These are phyloP conservation scores for Pardosa pseudoannulata DNA, from an alignment of 2,888 invertebrate genomes.

Conservation along the genomic window DNA sequence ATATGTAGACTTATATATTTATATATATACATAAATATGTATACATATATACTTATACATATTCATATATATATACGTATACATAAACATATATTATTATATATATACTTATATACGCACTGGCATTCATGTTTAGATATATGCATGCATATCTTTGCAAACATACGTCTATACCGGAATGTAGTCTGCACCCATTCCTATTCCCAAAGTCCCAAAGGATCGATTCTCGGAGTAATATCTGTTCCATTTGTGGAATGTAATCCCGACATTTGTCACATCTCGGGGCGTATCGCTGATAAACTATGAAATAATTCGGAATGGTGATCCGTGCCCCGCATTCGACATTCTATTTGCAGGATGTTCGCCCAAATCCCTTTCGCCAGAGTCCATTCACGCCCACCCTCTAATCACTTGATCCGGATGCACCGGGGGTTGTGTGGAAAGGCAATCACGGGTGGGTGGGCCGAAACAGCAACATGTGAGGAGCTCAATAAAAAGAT, in stretches of 20 bases:
- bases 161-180: no score
- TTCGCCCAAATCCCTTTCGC: background rate
- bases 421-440: background rate
- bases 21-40: no score
- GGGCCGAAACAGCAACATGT: conserved; percentile 8
- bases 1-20: no score
- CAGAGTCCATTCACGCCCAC: background rate
- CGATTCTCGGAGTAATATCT: no score
- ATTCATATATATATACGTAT: no score
- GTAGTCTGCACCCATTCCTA: no score
- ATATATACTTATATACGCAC: no score
- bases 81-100: no score
- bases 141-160: no score
- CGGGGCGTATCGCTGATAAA: background rate
- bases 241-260: background rate
- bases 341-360: background rate
- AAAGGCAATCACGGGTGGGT: background rate
- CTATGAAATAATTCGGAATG: background rate
- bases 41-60: no score
- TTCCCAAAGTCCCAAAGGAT: no score
- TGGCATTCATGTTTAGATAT: no score
- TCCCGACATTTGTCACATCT: background rate
- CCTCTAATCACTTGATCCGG: background rate
- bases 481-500: background rate
- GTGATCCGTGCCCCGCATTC: background rate